Evolutionary conservation across 2,797 vertebrate species (phyloP).

Genomic region (Nannoperca australis): DNA sequence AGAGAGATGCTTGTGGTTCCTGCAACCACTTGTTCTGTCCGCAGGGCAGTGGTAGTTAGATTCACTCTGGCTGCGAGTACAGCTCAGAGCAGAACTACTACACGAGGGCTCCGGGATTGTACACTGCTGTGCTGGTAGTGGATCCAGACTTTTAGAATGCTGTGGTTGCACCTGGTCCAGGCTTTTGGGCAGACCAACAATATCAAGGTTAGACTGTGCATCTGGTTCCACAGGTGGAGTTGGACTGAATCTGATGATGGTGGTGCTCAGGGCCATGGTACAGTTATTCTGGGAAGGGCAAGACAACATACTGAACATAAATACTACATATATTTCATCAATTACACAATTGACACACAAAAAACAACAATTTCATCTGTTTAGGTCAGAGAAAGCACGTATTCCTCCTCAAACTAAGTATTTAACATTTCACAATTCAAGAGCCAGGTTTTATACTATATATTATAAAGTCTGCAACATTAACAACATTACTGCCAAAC

Average conservation of each 20-base stretch:
- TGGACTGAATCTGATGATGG: conserved; percentile 92
- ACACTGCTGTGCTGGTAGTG: conserved; percentile 57
- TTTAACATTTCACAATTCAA: background rate
- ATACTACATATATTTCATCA: background rate
- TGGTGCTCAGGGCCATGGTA: conserved; percentile 90
- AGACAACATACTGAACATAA: background rate
- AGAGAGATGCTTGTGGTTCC: conserved; percentile 46
- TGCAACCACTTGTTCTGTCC: conserved; percentile 39
- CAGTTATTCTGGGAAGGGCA: conserved; percentile 82
- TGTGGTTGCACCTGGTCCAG: conserved; percentile 57
- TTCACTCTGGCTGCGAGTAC: conserved; percentile 77
- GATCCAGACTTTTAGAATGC: conserved; percentile 76
- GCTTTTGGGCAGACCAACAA: conserved; percentile 33
- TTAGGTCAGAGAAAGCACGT: background rate
- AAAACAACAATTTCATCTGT: background rate
- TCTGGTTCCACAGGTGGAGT: conserved; percentile 82
- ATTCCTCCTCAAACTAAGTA: background rate
- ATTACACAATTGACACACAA: background rate
- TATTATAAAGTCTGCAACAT: background rate
- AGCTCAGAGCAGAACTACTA: conserved; percentile 62
- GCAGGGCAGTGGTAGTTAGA: conserved; percentile 54
- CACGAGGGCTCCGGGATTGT: conserved; percentile 60
- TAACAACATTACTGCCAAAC: background rate
- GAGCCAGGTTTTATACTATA: background rate
- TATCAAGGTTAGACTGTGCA: conserved; percentile 52